Conservation (phyloP, 2,113 vertebrate species). For the Meleagris gallopavo region DNA sequence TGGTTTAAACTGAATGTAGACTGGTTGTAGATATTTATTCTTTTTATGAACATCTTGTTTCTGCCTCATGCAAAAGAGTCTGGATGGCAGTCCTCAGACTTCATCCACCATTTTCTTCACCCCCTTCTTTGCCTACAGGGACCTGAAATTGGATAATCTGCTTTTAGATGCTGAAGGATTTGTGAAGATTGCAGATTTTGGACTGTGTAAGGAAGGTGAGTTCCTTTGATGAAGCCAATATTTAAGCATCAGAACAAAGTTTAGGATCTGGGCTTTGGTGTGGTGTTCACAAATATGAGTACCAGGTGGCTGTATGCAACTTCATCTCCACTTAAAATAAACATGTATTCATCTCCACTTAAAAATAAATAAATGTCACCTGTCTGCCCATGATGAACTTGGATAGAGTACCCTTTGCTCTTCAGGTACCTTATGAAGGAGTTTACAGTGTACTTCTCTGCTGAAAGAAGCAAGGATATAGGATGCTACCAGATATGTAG, state of each 20-base stretch:
- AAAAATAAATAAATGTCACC: not conserved
- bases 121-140: constrained; percentile 75
- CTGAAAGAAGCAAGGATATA: not conserved
- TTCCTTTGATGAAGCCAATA: not conserved
- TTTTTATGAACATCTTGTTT: not conserved
- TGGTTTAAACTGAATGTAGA: not conserved
- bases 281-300: not conserved
- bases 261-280: not conserved
- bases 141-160: constrained; percentile 95
- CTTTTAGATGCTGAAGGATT: constrained; percentile 93
- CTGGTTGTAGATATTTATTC: not conserved
- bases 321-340: not conserved
- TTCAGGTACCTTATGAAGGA: not conserved
- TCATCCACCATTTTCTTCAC: not conserved
- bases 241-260: not conserved
- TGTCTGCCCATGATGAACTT: not conserved
- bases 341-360: not conserved
- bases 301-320: not conserved
- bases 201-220: constrained; percentile 97
- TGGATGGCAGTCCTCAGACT: not conserved
- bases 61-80: not conserved
- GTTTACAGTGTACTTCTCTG: not conserved
- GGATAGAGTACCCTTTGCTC: not conserved
- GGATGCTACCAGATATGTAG: not conserved
- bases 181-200: constrained; percentile 97